Conservation (phyloP, 1,140 invertebrate species). For the Ptiloglossa arizonensis region DNA sequence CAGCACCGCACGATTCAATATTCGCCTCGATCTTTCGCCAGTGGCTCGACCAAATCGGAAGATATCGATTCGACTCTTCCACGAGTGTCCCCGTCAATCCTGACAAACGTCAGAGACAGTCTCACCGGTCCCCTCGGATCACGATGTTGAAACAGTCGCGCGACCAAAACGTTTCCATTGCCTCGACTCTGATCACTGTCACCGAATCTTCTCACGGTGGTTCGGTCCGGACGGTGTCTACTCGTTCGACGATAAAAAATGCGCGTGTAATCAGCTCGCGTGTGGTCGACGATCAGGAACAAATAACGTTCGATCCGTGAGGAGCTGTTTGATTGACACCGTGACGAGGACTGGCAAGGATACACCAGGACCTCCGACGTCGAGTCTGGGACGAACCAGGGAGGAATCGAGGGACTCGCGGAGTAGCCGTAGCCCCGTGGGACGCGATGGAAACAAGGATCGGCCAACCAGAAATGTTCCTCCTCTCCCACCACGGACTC, state of each 20-base stretch:
- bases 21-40: too few relatives aligned
- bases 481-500: constrained; percentile 70
- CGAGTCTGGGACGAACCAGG: constrained; percentile 57
- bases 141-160: not conserved
- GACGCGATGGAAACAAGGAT: constrained; percentile 65
- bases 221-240: not conserved
- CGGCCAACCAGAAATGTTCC: constrained; percentile 68
- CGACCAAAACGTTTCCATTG: not conserved
- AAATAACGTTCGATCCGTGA: constrained; percentile 13
- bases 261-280: too few relatives aligned
- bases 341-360: constrained; percentile 54
- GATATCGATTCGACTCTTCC: too few relatives aligned
- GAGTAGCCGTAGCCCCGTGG: constrained; percentile 57
- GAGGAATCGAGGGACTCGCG: constrained; percentile 37
- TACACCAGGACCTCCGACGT: constrained; percentile 52
- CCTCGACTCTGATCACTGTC: not conserved
- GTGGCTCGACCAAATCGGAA: not conserved
- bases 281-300: not conserved
- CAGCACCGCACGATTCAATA: not conserved
- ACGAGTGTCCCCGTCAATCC: too few relatives aligned
- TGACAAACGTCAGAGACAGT: too few relatives aligned
- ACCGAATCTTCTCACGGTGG: constrained; percentile 22
- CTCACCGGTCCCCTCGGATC: too few relatives aligned
- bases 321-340: constrained; percentile 36
- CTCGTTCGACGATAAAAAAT: not conserved